Base-by-base conservation (phyloP, 2,113 vertebrate species). In the Corydoras sp. region DNA sequence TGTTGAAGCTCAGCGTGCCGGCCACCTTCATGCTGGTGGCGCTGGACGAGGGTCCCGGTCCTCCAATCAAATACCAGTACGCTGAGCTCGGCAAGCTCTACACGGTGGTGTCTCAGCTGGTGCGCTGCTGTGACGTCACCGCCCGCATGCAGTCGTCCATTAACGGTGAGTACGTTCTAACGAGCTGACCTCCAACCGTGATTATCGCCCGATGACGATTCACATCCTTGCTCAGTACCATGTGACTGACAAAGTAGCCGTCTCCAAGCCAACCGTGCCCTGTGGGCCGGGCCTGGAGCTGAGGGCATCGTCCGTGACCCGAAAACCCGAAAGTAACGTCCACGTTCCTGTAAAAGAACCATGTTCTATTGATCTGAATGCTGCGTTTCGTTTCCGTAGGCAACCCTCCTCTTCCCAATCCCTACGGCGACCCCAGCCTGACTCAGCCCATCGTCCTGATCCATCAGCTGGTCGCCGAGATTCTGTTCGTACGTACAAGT, bases 11-110 rank as follows among this genome's bases (percentile, higher is more conserved):
- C 60, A 97, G 92, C 67, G 97, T 99, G 70, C 97, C 97, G 71
- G 95, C 96, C 79, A 98, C 96, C 2, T 99, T 98, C 87, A 99
- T 99, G 97, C 88, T 99, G 79, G 97, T 99, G 48, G 95, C 97
- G 78, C 88, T 98, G 85, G 97, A 98, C 65, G 97, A 99, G 86
- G 97, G 97, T 61, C 95, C 96, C 3, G 97, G 97, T n/a, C 97
- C 97, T 79, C 95, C 97, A 63, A 99, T 99, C 78, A 99, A 99
- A 77, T 99, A 99, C 83, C 97, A 98, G 85, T 98, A 98, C 72
- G 97, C 97, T 66, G 96, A 99, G 82, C 90, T 99, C 82, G 97
- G 97, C 74, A 99, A 98, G 83, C 90, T 99, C 15, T 99, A 98
- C 84, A 96, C 97, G 3, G 97, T 99, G 62, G 97, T 99, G 58